Evolutionary conservation across 2,113 vertebrate species (phyloP).

Genomic region (Trichechus manatus): DNA sequence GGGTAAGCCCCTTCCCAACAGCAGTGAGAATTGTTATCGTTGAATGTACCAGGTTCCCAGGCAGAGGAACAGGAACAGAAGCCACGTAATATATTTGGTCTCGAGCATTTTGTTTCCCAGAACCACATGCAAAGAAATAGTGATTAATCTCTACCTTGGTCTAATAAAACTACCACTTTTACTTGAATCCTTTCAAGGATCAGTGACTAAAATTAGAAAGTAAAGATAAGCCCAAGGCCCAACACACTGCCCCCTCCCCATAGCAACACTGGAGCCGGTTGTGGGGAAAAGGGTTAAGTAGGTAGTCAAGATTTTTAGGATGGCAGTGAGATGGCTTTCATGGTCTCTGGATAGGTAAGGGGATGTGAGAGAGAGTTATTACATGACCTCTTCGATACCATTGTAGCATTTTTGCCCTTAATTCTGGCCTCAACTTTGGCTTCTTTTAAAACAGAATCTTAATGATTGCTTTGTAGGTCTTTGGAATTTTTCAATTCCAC

Average conservation of each 20-base stretch:
- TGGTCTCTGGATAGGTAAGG: background rate
- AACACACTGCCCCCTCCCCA: background rate
- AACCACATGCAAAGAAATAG: background rate
- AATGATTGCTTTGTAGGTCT: background rate
- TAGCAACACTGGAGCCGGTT: background rate
- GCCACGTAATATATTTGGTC: background rate
- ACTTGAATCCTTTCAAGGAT: background rate
- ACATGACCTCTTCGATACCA: background rate
- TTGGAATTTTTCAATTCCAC: constrained; percentile 15
- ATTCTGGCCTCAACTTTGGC: background rate
- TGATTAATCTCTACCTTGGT: background rate
- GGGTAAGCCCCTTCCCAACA: background rate
- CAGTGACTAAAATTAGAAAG: background rate
- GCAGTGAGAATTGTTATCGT: background rate
- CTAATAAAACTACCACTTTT: background rate
- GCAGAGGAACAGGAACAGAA: background rate
- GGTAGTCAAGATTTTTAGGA: background rate
- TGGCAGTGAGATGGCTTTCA: background rate
- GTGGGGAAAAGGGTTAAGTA: background rate
- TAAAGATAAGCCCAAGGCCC: background rate
- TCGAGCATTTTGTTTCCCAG: background rate
- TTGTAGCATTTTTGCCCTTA: background rate
- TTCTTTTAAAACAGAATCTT: constrained; percentile 32
- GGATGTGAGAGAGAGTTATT: background rate
- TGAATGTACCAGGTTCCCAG: background rate